These are phyloP conservation scores for Megaceryle alcyon DNA, from an alignment of 2,797 vertebrate species.

Conservation along the genomic window DNA sequence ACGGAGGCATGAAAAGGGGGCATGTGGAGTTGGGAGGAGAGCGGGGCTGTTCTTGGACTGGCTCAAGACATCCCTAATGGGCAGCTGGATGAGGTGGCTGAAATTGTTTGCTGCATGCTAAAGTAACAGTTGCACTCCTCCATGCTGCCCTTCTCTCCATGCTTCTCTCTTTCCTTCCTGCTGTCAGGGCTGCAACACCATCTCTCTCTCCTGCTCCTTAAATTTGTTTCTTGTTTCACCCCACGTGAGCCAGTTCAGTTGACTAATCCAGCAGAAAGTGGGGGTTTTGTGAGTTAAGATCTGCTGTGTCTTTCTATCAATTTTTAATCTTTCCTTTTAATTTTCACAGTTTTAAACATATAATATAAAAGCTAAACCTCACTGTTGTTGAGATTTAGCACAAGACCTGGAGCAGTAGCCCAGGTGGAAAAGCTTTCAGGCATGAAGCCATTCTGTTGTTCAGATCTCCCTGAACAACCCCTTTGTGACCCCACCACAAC, in stretches of 20 bases:
- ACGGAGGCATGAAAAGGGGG: background rate
- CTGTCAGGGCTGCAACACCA: background rate
- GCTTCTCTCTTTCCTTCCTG: background rate
- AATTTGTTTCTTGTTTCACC: background rate
- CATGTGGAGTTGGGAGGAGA: background rate
- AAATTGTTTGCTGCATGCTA: background rate
- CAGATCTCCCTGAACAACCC: background rate
- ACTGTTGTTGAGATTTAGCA: background rate
- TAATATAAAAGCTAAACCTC: background rate
- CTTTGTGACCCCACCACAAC: background rate
- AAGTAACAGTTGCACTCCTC: background rate
- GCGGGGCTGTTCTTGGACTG: background rate
- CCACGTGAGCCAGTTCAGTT: background rate
- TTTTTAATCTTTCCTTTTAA: background rate
- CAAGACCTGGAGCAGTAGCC: background rate
- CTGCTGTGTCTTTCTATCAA: background rate
- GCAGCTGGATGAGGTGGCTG: background rate
- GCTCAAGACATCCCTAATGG: background rate
- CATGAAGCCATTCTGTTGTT: background rate
- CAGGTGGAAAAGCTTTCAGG: background rate
- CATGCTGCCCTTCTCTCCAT: background rate
- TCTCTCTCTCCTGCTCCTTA: background rate
- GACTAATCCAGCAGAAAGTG: background rate
- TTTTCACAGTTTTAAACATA: background rate
- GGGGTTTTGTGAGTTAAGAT: background rate